Conservation (phyloP, 2,888 invertebrate genomes). For the Troides helena region DNA sequence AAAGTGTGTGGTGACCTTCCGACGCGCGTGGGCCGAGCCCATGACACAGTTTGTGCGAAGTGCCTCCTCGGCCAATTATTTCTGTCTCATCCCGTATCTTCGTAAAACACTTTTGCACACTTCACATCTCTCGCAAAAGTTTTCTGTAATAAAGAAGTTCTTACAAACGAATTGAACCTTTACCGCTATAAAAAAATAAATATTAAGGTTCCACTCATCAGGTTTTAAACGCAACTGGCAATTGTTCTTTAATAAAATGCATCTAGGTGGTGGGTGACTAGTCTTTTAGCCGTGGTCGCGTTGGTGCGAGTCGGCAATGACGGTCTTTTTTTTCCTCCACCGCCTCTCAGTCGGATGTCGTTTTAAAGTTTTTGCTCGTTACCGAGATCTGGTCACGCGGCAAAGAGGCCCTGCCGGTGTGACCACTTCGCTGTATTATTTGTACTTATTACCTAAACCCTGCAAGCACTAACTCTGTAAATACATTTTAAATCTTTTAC, state of each 20-base stretch:
- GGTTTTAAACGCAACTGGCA: slow-evolving; percentile 2
- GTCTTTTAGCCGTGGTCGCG: slow-evolving; percentile 33
- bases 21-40: slow-evolving; percentile 72
- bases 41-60: slow-evolving; percentile 75
- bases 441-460: slow-evolving; percentile 27
- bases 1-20: slow-evolving; percentile 69
- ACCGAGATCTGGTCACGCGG: slow-evolving; percentile 66
- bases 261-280: slow-evolving; percentile 24
- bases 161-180: neutral
- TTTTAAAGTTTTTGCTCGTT: slow-evolving; percentile 73
- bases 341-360: slow-evolving; percentile 53
- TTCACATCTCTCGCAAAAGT: neutral
- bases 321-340: slow-evolving; percentile 45
- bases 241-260: slow-evolving; percentile 19
- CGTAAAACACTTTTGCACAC: neutral
- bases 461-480: slow-evolving; percentile 18
- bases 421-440: slow-evolving; percentile 42
- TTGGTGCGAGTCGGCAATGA: slow-evolving; percentile 37
- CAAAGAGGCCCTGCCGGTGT: slow-evolving; percentile 57
- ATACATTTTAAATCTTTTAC: slow-evolving; percentile 15
- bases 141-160: neutral
- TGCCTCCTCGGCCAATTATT: slow-evolving; percentile 62
- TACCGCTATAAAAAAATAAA: neutral
- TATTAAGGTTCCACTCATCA: neutral
- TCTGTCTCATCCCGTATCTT: slow-evolving; percentile 56